Conservation (phyloP, 2,797 vertebrate genomes). For the Cyprinella venusta region DNA sequence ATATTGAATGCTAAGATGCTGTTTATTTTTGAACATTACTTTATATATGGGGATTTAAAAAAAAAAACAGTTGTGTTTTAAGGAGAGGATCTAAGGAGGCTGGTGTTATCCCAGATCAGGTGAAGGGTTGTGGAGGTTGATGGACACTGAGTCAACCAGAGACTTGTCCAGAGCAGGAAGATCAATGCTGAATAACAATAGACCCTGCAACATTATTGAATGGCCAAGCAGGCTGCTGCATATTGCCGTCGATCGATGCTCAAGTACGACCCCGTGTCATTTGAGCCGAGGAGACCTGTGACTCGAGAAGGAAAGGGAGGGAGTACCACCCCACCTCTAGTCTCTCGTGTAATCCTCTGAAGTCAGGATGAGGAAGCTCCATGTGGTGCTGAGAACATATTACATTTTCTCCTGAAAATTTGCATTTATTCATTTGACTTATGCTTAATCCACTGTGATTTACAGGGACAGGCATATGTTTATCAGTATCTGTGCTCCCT, state of each 20-base stretch:
- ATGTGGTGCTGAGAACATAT: not conserved
- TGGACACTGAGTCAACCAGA: conserved; percentile 37
- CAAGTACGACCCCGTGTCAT: conserved; percentile 67
- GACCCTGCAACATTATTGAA: conserved; percentile 76
- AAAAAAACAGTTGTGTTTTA: not conserved
- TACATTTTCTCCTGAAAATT: not conserved
- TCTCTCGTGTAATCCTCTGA: conserved; percentile 6
- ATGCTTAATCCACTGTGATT: not conserved
- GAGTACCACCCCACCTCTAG: not conserved
- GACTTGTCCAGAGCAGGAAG: conserved; percentile 45
- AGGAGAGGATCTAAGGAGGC: not conserved
- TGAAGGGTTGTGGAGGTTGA: conserved; percentile 37
- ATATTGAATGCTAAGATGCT: not conserved
- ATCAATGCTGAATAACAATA: conserved; percentile 78
- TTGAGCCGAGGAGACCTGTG: conserved; percentile 60
- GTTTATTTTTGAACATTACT: conserved; percentile 11
- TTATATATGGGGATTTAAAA: not conserved
- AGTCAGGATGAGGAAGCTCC: conserved; percentile 4
- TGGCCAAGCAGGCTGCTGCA: conserved; percentile 67
- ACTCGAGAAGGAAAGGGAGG: conserved; percentile 28
- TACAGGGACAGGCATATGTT: not conserved
- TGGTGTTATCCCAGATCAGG: conserved; percentile 1
- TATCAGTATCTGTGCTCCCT: not conserved
- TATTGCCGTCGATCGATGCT: conserved; percentile 69
- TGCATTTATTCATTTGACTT: conserved; percentile 7